Evolutionary conservation across 2,888 invertebrate species (phyloP).

Genomic region (Calameuta idolon): DNA sequence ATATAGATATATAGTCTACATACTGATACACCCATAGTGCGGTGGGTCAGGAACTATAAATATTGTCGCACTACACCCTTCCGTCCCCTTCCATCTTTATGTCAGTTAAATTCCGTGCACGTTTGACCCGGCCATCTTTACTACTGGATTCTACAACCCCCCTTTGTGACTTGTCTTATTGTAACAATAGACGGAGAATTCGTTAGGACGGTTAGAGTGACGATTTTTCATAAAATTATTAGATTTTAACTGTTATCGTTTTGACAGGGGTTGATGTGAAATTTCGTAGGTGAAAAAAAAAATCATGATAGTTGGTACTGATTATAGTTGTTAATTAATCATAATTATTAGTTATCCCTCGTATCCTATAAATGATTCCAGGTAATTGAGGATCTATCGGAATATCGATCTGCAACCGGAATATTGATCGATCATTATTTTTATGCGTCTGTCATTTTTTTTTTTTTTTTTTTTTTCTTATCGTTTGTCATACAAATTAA

Average conservation of each 20-base stretch:
- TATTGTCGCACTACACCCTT: not conserved
- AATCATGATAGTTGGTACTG: no score
- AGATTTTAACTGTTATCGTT: not conserved
- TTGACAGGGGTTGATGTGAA: not conserved
- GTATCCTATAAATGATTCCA: not conserved
- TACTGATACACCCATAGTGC: not conserved
- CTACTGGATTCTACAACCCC: not conserved
- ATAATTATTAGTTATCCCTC: not conserved
- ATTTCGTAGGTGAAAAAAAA: not conserved
- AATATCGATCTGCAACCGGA: not conserved
- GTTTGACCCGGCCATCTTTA: no score
- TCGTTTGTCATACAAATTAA: not conserved
- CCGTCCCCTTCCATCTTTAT: no score
- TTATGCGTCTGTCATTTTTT: not conserved
- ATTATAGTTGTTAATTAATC: not conserved
- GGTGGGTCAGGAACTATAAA: not conserved
- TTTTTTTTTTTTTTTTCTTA: not conserved
- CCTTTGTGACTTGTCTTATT: not conserved
- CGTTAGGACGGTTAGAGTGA: not conserved
- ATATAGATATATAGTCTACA: not conserved
- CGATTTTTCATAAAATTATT: not conserved
- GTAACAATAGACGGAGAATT: not conserved
- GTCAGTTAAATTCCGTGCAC: no score
- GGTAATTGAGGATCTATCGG: not conserved
- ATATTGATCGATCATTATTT: not conserved